Evolutionary conservation across 2,113 vertebrate genomes (phyloP).

Genomic region (Pluvianellus socialis): DNA sequence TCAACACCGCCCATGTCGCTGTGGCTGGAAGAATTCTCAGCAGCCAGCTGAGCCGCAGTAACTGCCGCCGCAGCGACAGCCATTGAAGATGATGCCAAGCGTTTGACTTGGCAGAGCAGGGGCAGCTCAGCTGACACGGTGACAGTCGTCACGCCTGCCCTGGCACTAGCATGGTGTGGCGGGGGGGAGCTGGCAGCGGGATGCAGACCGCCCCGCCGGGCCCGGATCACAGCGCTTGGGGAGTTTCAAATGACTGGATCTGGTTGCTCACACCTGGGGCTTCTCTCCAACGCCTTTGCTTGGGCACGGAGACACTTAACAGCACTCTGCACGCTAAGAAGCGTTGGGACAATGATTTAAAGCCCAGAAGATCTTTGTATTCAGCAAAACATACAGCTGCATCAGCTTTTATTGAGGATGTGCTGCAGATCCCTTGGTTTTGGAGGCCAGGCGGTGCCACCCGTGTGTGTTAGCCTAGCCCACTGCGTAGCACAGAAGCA

Average conservation of each 20-base stretch:
- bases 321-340: background rate
- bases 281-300: background rate
- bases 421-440: background rate
- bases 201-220: background rate
- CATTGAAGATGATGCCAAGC: background rate
- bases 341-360: background rate
- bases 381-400: background rate
- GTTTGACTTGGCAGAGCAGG: background rate
- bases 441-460: background rate
- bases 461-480: background rate
- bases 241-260: background rate
- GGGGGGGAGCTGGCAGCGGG: background rate
- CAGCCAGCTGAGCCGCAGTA: background rate
- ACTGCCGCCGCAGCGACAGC: background rate
- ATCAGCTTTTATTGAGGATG: background rate
- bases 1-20: background rate
- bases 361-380: background rate
- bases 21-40: background rate
- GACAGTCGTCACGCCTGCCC: background rate
- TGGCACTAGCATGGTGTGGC: background rate
- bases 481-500: fast-evolving
- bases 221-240: fast-evolving
- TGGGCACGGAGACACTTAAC: background rate
- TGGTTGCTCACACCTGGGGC: background rate
- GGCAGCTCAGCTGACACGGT: background rate